Conservation (phyloP, 2,113 vertebrate species). For the Bufo gargarizans region DNA sequence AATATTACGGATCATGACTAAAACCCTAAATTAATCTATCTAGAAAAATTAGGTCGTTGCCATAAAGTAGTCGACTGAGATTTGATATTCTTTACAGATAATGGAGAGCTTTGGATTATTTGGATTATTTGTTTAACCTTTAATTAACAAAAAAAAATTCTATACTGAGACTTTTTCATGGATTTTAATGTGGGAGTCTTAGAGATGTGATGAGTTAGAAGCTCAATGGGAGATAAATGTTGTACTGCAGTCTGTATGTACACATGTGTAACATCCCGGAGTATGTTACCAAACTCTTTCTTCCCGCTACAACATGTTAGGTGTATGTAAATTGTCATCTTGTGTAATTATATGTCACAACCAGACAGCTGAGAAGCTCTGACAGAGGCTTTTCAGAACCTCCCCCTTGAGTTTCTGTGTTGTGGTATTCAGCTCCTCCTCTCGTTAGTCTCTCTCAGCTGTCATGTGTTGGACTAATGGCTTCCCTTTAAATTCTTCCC, state of each 20-base stretch:
- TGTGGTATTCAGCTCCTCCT: no score
- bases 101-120: conserved; percentile 49
- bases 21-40: conserved; percentile 65
- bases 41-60: conserved; percentile 62
- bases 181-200: neutral
- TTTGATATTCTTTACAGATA: conserved; percentile 62
- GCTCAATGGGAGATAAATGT: neutral
- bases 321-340: no score
- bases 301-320: no score
- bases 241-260: neutral
- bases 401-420: no score
- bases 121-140: conserved; percentile 59
- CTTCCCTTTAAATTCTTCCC: no score
- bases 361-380: no score
- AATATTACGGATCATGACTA: conserved; percentile 58
- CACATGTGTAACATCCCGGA: no score
- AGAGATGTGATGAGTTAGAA: neutral
- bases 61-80: conserved; percentile 60
- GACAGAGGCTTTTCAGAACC: no score
- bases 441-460: no score
- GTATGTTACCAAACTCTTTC: no score
- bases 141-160: conserved; percentile 62
- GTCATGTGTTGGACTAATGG: no score
- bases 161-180: neutral
- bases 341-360: no score